Evolutionary conservation across 1,140 invertebrate genomes (phyloP), one percentile per base, ranked within the genome.

Genomic region (Drosophila navojoa): DNA sequence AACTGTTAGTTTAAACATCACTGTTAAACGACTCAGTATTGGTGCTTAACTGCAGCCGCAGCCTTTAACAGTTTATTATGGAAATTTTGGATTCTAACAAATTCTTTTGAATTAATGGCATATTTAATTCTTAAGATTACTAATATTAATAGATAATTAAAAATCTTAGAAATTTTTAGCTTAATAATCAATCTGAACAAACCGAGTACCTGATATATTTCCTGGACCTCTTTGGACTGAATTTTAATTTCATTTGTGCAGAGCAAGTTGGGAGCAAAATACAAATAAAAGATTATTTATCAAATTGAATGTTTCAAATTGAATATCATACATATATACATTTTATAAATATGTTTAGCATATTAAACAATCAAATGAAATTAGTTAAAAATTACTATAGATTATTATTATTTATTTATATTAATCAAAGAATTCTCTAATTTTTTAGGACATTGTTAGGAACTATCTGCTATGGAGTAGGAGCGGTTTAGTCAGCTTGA

Each of bases 151-250:
- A 29, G 0, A 3, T 29, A 29, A 29, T 5, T 29, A 29, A 29
- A 29, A 29, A 29, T 4, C 4, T 29, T 38, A 38, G 2, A 27
- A 22, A 42, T 40, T 42, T 22, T n/a, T n/a, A 5, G 10, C 3
- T 40, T 42, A 35, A n/a, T 11, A n/a, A 44, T 29, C 25, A 42
- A 25, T 44, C 29, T 67, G 44, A 44, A 10, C 22, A 58, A 59
- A 52, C 19, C 6, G 9, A 69, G 42, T 73, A 73, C 71, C 71
- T 73, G 25, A 71, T 71, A 76, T n/a, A 27, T 2, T 60, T 70
- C 67, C 69, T 71, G 54, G 15, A 53, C 45, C 38, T 40, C 38
- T 69, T 64, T 16, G 19, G 47, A 60, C 61, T 47, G 35, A 66
- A 35, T n/a, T 32, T 27, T 58, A 45, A 50, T 22, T 25, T 49